A percentile compares a stretch with the other conserved stretches of the same genome.
These are phyloP conservation scores for Papilio elwesi DNA, from an alignment of 2,888 invertebrate genomes.

Conservation along the genomic window DNA sequence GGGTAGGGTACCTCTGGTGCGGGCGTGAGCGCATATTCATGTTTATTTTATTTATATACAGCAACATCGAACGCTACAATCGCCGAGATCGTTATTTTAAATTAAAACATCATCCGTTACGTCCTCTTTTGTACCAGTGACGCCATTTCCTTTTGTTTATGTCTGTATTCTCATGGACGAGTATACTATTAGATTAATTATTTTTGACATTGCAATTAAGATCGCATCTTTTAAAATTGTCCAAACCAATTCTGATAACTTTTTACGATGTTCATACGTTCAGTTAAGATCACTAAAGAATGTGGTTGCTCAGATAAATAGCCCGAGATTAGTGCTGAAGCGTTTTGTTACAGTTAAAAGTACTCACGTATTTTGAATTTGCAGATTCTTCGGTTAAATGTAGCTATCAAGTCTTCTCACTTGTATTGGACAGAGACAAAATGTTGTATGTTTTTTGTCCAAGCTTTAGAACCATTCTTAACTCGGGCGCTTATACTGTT, in stretches of 20 bases:
- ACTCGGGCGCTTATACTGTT: no score
- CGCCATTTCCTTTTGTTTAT: constrained; percentile 27
- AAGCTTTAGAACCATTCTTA: no score
- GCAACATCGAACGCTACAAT: no score
- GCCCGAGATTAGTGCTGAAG: not conserved
- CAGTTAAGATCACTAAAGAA: not conserved
- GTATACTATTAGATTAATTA: constrained; percentile 11
- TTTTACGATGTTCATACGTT: constrained; percentile 23
- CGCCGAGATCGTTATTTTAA: constrained; percentile 8
- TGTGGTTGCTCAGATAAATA: not conserved
- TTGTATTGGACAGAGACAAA: no score
- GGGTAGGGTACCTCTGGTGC: no score
- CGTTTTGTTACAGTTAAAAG: no score
- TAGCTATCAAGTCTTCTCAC: no score
- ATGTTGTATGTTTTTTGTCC: no score
- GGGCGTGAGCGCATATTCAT: no score
- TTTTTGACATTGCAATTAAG: constrained; percentile 18
- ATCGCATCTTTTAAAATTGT: constrained; percentile 11
- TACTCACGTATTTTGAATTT: no score
- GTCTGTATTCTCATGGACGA: constrained; percentile 11
- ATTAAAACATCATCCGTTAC: constrained; percentile 16
- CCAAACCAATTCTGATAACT: constrained; percentile 5
- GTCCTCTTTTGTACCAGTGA: constrained; percentile 25
- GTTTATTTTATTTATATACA: no score
- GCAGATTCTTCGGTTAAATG: no score